Evolutionary conservation across 2,113 vertebrate genomes (phyloP).

Genomic region (Dromiciops gliroides): DNA sequence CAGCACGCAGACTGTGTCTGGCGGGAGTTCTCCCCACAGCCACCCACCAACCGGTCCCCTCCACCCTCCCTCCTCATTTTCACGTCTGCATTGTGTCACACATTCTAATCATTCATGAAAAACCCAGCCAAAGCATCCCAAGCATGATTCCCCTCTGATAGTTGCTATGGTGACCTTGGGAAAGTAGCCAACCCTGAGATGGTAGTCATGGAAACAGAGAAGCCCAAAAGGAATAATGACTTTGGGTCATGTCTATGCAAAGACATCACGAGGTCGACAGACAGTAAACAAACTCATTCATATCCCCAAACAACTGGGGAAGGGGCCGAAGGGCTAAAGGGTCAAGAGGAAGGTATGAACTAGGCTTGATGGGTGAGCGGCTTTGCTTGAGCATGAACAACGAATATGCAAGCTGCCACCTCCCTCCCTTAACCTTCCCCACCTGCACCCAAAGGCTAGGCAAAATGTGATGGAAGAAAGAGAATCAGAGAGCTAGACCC

Average conservation of each 20-base stretch:
- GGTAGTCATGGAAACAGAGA: slow-evolving; percentile 87
- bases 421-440: neutral
- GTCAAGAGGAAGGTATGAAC: slow-evolving; percentile 6
- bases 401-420: neutral
- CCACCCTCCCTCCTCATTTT: slow-evolving; percentile 78
- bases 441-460: neutral
- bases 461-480: neutral
- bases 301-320: slow-evolving; percentile 50
- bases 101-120: slow-evolving; percentile 89
- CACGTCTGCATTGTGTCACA: slow-evolving; percentile 85
- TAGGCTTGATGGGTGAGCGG: accelerated
- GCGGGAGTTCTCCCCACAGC: slow-evolving; percentile 58
- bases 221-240: slow-evolving; percentile 86
- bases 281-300: slow-evolving; percentile 80
- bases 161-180: slow-evolving; percentile 89
- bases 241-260: slow-evolving; percentile 81
- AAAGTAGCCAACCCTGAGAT: slow-evolving; percentile 85
- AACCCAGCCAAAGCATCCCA: slow-evolving; percentile 87
- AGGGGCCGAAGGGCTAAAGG: neutral
- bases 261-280: slow-evolving; percentile 76
- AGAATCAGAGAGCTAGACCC: neutral
- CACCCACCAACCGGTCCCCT: slow-evolving; percentile 30
- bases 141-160: slow-evolving; percentile 88
- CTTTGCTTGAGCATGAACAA: slow-evolving; percentile 43
- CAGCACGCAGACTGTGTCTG: slow-evolving; percentile 63